Evolutionary conservation across 1,140 invertebrate species (phyloP).

Genomic region (Oreohelix idahoensis): DNA sequence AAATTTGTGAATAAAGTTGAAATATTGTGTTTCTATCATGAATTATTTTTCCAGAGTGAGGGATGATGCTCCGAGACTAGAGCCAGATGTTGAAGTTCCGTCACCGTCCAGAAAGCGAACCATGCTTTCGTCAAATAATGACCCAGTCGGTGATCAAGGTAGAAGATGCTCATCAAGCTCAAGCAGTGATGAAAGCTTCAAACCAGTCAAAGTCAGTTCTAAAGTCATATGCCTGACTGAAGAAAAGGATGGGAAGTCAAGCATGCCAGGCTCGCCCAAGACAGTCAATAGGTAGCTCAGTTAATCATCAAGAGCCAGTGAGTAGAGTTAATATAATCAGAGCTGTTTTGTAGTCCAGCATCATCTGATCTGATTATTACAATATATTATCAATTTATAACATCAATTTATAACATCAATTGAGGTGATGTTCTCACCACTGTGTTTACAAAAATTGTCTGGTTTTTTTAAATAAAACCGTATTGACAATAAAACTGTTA

Average conservation of each 20-base stretch:
- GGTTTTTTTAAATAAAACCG: too few species aligned
- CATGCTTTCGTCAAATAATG: constrained; percentile 22
- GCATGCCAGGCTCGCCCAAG: constrained; percentile 10
- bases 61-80: constrained; percentile 62
- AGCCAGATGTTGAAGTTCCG: constrained; percentile 31
- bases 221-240: constrained; percentile 43
- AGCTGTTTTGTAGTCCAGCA: too few species aligned
- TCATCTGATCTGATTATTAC: too few species aligned
- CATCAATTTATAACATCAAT: too few species aligned
- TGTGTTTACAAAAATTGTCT: too few species aligned
- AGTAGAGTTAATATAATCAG: not conserved
- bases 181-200: constrained; percentile 24
- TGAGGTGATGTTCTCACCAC: too few species aligned
- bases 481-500: too few species aligned
- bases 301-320: not conserved
- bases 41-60: constrained; percentile 51
- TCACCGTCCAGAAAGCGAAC: constrained; percentile 44
- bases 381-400: too few species aligned
- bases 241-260: constrained; percentile 23
- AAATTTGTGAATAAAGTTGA: too few species aligned
- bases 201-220: constrained; percentile 40
- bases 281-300: constrained; percentile 28
- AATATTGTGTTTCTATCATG: too few species aligned
- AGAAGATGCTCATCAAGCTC: constrained; percentile 36
- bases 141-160: constrained; percentile 38